Percentiles rank a stretch among this genome's conserved stretches.
phyloP scores from a whole-genome alignment of 2,113 vertebrate genomes.

The Rallus limicola region DNA sequence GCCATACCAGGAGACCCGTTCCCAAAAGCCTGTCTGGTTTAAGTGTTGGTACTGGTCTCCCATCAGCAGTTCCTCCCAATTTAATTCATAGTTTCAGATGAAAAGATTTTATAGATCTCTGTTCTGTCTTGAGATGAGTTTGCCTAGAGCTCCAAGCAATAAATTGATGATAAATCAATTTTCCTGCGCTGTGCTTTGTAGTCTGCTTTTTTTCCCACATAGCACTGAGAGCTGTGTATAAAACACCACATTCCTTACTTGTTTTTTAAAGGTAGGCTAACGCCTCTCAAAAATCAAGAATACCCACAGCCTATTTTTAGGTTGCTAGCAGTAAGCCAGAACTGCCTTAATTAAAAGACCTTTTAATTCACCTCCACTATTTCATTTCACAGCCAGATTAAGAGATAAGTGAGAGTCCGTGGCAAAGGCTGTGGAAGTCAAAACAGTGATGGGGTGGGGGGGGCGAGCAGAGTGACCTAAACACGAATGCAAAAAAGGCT shows the following conservation, averaged over 20 bases:
- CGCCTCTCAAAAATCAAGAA: not conserved
- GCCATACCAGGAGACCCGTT: not conserved
- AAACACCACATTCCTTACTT: conserved; percentile 29
- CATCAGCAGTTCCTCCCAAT: conserved; percentile 17
- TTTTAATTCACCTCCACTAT: not conserved
- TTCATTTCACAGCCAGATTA: not conserved
- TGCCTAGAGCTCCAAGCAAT: conserved; percentile 49
- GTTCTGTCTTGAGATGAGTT: conserved; percentile 36
- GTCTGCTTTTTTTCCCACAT: conserved; percentile 19
- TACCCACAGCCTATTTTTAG: conserved; percentile 10
- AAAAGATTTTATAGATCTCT: conserved; percentile 61
- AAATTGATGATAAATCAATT: conserved; percentile 67
- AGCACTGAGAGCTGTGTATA: not conserved
- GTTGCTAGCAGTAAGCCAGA: not conserved
- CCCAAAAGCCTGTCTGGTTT: not conserved
- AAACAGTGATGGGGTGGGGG: not conserved
- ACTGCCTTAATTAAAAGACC: not conserved
- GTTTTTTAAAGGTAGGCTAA: conserved; percentile 35
- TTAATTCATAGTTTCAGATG: conserved; percentile 48
- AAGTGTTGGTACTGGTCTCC: not conserved
- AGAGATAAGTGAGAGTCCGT: not conserved
- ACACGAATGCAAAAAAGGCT: not conserved
- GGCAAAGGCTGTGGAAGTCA: not conserved
- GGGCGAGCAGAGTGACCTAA: not conserved
- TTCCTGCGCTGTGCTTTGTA: conserved; percentile 10